Conservation (phyloP, 2,797 vertebrate species). For the Pelobates cultripes region DNA sequence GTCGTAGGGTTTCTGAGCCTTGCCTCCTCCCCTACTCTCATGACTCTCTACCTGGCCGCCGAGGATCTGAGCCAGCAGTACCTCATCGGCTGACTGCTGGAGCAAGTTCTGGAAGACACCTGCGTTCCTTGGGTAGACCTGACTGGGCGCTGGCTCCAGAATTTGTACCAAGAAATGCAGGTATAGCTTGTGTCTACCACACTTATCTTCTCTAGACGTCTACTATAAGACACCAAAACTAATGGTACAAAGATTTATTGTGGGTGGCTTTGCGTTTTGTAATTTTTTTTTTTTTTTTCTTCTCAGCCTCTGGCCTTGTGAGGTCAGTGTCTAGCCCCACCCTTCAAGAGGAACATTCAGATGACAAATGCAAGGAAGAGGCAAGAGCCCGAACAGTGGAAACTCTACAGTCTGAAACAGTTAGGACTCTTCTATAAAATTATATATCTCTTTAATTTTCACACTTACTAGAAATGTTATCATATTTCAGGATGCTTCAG, state of each 20-base stretch:
- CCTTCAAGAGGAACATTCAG: not conserved
- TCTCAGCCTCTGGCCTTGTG: not conserved
- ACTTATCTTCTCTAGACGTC: too few relatives aligned
- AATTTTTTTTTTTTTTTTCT: too few relatives aligned
- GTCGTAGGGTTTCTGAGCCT: conserved; percentile 68
- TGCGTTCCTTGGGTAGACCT: fast-evolving
- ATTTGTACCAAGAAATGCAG: conserved; percentile 22
- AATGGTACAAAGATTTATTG: not conserved
- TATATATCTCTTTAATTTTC: not conserved
- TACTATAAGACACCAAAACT: not conserved
- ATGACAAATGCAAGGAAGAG: not conserved
- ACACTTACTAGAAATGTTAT: not conserved
- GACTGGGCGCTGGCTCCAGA: conserved; percentile 7
- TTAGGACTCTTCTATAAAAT: not conserved
- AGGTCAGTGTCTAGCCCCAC: conserved; percentile 28
- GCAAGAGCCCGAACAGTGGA: not conserved
- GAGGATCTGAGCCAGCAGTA: conserved; percentile 34
- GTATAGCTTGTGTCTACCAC: not conserved
- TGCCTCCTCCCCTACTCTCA: conserved; percentile 40
- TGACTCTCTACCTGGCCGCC: not conserved
- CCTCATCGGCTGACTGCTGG: conserved; percentile 18
- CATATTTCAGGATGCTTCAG: not conserved
- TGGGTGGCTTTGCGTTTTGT: not conserved
- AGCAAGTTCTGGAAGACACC: conserved; percentile 61
- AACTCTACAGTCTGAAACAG: conserved; percentile 28